A percentile compares a stretch with the other conserved stretches of the same genome.
Conservation (phyloP, 2,888 invertebrate genomes). For the Balanococcus diminutus region DNA sequence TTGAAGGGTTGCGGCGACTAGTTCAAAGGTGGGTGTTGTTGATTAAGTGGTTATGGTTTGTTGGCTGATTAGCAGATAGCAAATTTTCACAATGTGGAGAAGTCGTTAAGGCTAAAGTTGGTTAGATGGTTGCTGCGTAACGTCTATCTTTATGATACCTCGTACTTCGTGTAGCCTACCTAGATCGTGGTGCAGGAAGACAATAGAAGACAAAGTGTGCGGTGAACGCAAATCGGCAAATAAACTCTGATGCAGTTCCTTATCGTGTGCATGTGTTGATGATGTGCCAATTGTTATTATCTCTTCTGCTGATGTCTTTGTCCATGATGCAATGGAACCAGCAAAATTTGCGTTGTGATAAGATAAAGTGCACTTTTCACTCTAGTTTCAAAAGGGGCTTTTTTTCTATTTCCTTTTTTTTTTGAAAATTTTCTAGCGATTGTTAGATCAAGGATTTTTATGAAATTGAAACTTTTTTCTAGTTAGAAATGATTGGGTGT, state of each 20-base stretch:
- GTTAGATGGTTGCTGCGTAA: background rate
- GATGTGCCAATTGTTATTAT: too few relatives aligned
- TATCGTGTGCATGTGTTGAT: background rate
- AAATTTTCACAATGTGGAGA: background rate
- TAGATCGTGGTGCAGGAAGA: too few relatives aligned
- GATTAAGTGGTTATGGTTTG: constrained; percentile 41
- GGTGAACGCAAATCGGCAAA: background rate
- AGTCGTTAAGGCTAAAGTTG: background rate
- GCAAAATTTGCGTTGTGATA: background rate
- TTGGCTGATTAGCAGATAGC: constrained; percentile 31
- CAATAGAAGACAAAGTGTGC: background rate
- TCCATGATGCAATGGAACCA: background rate
- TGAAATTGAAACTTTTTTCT: too few relatives aligned
- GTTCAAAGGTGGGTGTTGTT: constrained; percentile 35
- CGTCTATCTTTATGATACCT: background rate
- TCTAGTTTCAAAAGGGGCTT: too few relatives aligned
- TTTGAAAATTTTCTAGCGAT: too few relatives aligned
- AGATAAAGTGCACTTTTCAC: too few relatives aligned
- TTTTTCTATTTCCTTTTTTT: too few relatives aligned
- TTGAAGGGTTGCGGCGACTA: background rate
- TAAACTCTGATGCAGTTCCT: background rate
- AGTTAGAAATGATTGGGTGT: too few relatives aligned
- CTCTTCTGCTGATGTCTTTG: background rate
- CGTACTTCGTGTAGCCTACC: background rate
- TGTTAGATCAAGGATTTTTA: too few relatives aligned